phyloP scores from a whole-genome alignment of 2,113 vertebrate genomes.

The Pygoscelis antarcticus region DNA sequence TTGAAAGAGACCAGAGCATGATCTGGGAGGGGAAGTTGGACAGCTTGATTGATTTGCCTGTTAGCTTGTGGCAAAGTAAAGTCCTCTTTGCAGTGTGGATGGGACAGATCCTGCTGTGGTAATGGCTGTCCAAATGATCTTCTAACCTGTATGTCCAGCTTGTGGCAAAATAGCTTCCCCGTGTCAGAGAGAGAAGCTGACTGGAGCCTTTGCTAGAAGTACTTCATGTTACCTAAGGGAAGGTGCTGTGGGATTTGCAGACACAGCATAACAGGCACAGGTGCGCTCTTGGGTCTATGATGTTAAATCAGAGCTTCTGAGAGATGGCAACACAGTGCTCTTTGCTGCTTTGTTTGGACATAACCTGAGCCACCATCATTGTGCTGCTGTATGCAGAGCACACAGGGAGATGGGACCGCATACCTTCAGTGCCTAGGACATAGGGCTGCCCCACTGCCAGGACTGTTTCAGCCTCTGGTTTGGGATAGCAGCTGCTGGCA shows the following conservation, averaged over 20 bases:
- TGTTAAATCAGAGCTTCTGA: not conserved
- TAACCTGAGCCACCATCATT: not conserved
- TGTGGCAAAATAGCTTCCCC: not conserved
- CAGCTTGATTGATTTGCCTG: not conserved
- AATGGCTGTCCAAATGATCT: not conserved
- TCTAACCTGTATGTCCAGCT: not conserved
- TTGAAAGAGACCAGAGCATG: not conserved
- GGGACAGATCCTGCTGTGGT: not conserved
- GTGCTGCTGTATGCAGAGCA: not conserved
- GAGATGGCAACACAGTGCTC: not conserved
- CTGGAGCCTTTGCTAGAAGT: not conserved
- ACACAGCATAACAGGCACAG: not conserved
- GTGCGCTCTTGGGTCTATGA: not conserved
- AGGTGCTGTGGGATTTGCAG: not conserved
- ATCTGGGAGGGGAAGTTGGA: not conserved
- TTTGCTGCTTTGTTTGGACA: not conserved
- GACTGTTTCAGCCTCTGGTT: not conserved
- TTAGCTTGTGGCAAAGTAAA: not conserved
- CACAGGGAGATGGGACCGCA: accelerated
- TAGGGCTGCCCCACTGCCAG: not conserved
- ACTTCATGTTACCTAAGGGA: not conserved
- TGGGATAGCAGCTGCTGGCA: not conserved
- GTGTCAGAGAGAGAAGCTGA: not conserved
- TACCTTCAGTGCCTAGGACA: not conserved
- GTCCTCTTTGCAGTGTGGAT: not conserved